These are phyloP conservation scores for Teleogryllus oceanicus DNA, from an alignment of 2,888 invertebrate genomes.

Conservation along the genomic window DNA sequence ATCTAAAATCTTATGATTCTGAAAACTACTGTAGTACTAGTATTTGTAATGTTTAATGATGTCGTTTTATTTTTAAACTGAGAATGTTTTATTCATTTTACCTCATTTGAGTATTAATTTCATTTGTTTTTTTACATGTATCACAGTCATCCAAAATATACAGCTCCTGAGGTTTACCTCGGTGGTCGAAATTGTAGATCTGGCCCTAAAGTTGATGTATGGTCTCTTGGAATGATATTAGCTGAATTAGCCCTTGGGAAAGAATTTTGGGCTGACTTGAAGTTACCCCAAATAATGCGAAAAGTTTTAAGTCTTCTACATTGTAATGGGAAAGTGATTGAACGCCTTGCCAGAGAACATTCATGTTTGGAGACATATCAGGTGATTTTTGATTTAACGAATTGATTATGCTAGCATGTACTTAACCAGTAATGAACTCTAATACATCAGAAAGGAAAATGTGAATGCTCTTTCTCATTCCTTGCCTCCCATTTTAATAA, in stretches of 20 bases:
- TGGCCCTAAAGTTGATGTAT: constrained; percentile 82
- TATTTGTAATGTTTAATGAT: too few relatives aligned
- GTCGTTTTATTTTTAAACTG: too few relatives aligned
- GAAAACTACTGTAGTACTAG: too few relatives aligned
- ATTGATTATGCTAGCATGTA: neutral
- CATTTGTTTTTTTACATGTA: neutral
- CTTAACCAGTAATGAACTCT: too few relatives aligned
- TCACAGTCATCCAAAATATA: constrained; percentile 69
- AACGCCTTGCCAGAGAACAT: constrained; percentile 75
- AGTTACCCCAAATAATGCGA: constrained; percentile 69
- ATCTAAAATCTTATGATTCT: too few relatives aligned
- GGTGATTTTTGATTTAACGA: constrained; percentile 46
- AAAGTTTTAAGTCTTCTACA: constrained; percentile 72
- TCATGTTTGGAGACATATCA: constrained; percentile 59
- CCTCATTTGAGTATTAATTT: too few relatives aligned
- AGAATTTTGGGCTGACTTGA: constrained; percentile 68
- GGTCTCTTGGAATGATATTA: constrained; percentile 90
- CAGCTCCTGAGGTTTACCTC: constrained; percentile 77
- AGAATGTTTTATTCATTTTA: too few relatives aligned
- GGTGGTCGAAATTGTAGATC: constrained; percentile 53
- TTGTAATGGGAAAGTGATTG: constrained; percentile 56
- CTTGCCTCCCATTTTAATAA: too few relatives aligned
- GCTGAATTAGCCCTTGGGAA: constrained; percentile 71
- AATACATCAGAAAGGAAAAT: too few relatives aligned
- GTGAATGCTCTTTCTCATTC: too few relatives aligned